Conservation (phyloP, 2,113 vertebrate species). For the Austrofundulus limnaeus region DNA sequence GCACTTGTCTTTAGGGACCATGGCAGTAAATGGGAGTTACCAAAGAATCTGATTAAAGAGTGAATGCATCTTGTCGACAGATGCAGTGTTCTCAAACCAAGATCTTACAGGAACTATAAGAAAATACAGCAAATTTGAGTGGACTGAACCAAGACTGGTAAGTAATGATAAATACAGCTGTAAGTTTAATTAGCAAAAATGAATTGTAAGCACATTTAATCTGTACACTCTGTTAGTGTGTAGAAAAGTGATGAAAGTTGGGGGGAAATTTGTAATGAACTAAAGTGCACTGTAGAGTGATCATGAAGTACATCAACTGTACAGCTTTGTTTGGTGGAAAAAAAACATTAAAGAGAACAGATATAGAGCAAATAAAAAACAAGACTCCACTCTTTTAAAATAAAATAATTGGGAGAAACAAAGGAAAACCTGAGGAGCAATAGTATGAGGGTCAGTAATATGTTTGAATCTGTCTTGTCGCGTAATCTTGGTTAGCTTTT, state of each 20-base stretch:
- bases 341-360: too few species aligned
- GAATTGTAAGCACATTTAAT: background rate
- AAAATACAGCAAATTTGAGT: background rate
- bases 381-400: too few species aligned
- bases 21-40: constrained; percentile 60
- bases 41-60: constrained; percentile 29
- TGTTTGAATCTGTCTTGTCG: too few species aligned
- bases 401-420: too few species aligned
- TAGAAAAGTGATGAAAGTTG: background rate
- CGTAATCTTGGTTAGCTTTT: too few species aligned
- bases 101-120: constrained; percentile 8
- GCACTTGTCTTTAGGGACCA: constrained; percentile 49
- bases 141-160: constrained; percentile 41
- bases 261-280: background rate
- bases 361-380: too few species aligned
- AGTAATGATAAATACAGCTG: constrained; percentile 15
- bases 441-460: too few species aligned
- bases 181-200: background rate
- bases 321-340: too few species aligned
- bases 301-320: too few species aligned
- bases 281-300: background rate
- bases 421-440: too few species aligned
- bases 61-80: constrained; percentile 38
- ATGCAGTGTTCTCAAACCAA: constrained; percentile 11
- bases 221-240: too few species aligned